A percentile compares a stretch with the other conserved stretches of the same genome.
Conservation (phyloP, 2,113 vertebrate genomes). For the Limnothrissa miodon region DNA sequence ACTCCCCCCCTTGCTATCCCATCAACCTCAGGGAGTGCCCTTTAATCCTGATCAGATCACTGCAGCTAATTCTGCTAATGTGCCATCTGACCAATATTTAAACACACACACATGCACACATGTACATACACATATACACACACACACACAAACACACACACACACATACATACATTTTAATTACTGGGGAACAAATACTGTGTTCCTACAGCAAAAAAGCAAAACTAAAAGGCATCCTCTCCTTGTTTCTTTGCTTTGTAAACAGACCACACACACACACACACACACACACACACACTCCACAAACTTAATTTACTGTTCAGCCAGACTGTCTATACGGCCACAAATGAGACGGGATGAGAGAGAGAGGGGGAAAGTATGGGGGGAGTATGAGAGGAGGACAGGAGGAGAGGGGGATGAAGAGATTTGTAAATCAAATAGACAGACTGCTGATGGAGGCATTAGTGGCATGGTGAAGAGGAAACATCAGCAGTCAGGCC, state of each 20-base stretch:
- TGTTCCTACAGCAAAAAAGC: not conserved
- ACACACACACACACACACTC: conserved; percentile 18
- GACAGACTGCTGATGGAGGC: conserved; percentile 33
- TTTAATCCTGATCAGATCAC: conserved; percentile 40
- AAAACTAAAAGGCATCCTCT: not conserved
- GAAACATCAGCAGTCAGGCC: not conserved
- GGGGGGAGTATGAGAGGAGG: not conserved
- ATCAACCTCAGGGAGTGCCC: conserved; percentile 7
- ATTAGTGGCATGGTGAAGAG: not conserved
- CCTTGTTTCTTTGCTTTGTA: not conserved
- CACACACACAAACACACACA: conserved; percentile 3
- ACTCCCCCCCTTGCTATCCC: conserved; percentile 21
- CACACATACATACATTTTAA: conserved; percentile 12
- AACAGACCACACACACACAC: not conserved
- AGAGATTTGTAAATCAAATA: conserved; percentile 43
- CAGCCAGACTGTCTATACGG: conserved; percentile 33
- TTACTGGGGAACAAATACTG: not conserved
- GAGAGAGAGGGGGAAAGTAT: not conserved
- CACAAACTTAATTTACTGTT: conserved; percentile 32
- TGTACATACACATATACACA: not conserved
- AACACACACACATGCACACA: not conserved
- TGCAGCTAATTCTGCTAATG: conserved; percentile 42
- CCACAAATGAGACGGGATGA: not conserved
- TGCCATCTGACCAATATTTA: conserved; percentile 28
- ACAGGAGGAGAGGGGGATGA: not conserved